Evolutionary conservation across 2,888 invertebrate genomes (phyloP).

Genomic region (Drosophila kanekoi): DNA sequence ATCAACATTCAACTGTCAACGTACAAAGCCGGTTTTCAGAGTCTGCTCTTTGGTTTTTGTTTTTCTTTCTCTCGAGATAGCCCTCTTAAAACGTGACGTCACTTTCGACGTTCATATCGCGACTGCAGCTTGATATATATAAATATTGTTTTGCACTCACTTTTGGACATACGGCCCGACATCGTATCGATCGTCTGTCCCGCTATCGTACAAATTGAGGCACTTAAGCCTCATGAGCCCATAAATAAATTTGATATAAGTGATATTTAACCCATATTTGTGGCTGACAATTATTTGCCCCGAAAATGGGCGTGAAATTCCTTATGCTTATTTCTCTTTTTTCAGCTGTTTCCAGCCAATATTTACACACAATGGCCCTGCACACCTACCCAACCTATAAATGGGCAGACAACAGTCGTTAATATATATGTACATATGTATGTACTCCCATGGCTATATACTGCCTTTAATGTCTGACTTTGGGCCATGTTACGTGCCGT

Average conservation of each 20-base stretch:
- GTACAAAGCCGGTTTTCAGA: slow-evolving; percentile 55
- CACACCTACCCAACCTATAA: slow-evolving; percentile 33
- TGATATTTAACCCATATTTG: slow-evolving; percentile 79
- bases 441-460: slow-evolving; percentile 7
- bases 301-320: slow-evolving; percentile 57
- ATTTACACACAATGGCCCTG: slow-evolving; percentile 47
- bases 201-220: slow-evolving; percentile 58
- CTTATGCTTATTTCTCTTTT: slow-evolving; percentile 8
- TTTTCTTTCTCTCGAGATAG: background rate
- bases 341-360: slow-evolving; percentile 24
- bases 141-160: slow-evolving; percentile 53
- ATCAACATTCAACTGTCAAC: slow-evolving; percentile 29
- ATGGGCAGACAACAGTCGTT: slow-evolving; percentile 43
- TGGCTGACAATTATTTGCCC: slow-evolving; percentile 45
- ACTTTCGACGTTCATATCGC: slow-evolving; percentile 61
- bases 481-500: slow-evolving; percentile 47
- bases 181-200: slow-evolving; percentile 26
- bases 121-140: slow-evolving; percentile 35
- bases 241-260: slow-evolving; percentile 69
- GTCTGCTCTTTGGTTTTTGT: slow-evolving; percentile 22
- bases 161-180: slow-evolving; percentile 31
- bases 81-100: slow-evolving; percentile 67
- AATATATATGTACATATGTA: slow-evolving; percentile 30
- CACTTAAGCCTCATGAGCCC: slow-evolving; percentile 66
- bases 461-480: slow-evolving; percentile 20